Conservation (phyloP, 2,888 invertebrate species). For the Allacma fusca region DNA sequence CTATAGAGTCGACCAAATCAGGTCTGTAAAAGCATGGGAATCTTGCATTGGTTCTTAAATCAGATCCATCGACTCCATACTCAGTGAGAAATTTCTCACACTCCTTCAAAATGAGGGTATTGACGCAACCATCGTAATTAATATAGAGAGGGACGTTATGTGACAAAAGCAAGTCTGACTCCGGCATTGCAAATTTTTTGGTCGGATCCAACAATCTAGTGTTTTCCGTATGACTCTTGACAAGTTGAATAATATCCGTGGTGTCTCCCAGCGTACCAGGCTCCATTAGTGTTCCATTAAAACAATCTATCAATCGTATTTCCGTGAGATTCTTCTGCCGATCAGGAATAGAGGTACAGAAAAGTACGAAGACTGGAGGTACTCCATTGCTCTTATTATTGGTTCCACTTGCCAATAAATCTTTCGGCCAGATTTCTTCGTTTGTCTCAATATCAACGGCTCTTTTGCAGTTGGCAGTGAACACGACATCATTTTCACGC, state of each 20-base stretch:
- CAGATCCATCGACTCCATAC: conserved; percentile 86
- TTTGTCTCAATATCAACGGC: conserved; percentile 68
- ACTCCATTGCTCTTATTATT: conserved; percentile 25
- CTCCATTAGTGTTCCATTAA: conserved; percentile 83
- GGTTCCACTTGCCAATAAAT: background rate
- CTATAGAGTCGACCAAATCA: conserved; percentile 65
- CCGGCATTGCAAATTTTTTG: conserved; percentile 78
- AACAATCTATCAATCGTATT: conserved; percentile 71
- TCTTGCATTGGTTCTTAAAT: conserved; percentile 86
- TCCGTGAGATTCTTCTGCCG: conserved; percentile 47
- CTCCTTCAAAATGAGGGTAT: conserved; percentile 80
- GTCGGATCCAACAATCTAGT: conserved; percentile 68
- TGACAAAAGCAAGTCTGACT: conserved; percentile 81
- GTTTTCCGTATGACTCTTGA: conserved; percentile 58
- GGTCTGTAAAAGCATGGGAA: conserved; percentile 86
- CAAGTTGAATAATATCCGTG: conserved; percentile 67
- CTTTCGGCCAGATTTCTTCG: conserved; percentile 59
- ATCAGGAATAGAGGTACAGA: conserved; percentile 57
- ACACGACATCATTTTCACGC: conserved; percentile 89
- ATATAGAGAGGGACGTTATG: conserved; percentile 86
- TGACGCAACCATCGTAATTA: conserved; percentile 88
- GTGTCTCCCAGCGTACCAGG: conserved; percentile 78
- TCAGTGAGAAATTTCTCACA: conserved; percentile 85
- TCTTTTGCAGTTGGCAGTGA: conserved; percentile 82
- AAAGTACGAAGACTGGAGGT: conserved; percentile 57